Percentiles rank a stretch among this genome's conserved stretches.
phyloP scores from a whole-genome alignment of 2,888 invertebrate species.

The Xylota sylvarum region DNA sequence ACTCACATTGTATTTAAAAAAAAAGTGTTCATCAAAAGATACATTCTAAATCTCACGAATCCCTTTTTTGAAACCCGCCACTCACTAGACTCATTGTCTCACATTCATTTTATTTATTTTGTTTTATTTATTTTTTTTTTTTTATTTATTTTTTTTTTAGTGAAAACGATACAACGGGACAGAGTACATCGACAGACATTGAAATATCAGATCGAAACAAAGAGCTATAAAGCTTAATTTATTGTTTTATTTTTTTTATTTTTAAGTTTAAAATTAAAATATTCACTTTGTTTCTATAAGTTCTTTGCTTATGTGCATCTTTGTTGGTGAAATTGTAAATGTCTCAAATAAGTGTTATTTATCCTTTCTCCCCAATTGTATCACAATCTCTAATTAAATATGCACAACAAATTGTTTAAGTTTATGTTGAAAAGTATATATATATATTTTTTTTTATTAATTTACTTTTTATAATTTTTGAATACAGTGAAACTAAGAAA shows the following conservation, averaged over 20 bases:
- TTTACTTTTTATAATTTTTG: constrained; percentile 19
- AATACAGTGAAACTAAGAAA: constrained; percentile 19
- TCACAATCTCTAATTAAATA: constrained; percentile 50
- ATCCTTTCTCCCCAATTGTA: constrained; percentile 24
- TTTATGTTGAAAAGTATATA: constrained; percentile 27
- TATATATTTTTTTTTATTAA: constrained; percentile 35
- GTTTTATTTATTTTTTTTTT: constrained; percentile 36
- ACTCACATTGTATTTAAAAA: constrained; percentile 17
- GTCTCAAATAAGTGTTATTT: constrained; percentile 65
- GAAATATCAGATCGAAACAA: constrained; percentile 80
- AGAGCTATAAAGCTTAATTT: constrained; percentile 53
- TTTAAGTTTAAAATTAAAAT: constrained; percentile 61
- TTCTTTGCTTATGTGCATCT: constrained; percentile 60
- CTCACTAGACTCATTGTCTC: constrained; percentile 71
- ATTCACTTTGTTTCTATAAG: constrained; percentile 24
- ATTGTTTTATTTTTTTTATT: constrained; percentile 26
- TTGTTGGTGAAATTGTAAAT: constrained; percentile 44
- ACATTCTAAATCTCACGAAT: constrained; percentile 51
- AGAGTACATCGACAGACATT: constrained; percentile 80
- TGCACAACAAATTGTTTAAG: constrained; percentile 56
- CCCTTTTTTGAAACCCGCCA: constrained; percentile 39
- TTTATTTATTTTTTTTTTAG: constrained; percentile 78
- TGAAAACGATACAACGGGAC: constrained; percentile 78
- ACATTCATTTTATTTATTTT: constrained; percentile 60
- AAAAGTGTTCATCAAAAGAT: constrained; percentile 56